Percentiles rank a stretch among this genome's conserved stretches.
Evolutionary conservation across 2,113 vertebrate genomes (phyloP).

Genomic region (Hippocampus zosterae): DNA sequence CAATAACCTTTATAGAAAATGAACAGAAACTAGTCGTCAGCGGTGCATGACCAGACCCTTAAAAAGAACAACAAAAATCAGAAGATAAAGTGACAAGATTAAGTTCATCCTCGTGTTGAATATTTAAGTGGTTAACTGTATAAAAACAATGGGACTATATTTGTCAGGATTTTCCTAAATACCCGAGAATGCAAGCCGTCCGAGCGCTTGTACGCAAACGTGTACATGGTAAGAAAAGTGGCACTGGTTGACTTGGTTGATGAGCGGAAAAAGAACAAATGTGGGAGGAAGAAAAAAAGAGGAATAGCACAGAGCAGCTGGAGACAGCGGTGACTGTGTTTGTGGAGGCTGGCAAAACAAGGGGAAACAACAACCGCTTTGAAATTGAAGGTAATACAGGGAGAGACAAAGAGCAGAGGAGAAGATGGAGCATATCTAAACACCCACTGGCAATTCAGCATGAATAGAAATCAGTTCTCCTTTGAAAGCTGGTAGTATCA

Average conservation of each 20-base stretch:
- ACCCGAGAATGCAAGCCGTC: background rate
- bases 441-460: slow-evolving; percentile 37
- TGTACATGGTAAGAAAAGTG: slow-evolving; percentile 6
- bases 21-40: background rate
- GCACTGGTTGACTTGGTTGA: slow-evolving; percentile 47
- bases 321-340: slow-evolving; percentile 27
- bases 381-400: slow-evolving; percentile 24
- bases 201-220: background rate
- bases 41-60: background rate
- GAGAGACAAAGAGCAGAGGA: slow-evolving; percentile 18
- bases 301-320: slow-evolving; percentile 4
- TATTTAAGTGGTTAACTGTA: no score
- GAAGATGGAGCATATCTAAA: slow-evolving; percentile 31
- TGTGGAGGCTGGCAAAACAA: slow-evolving; percentile 2
- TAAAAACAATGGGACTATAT: background rate
- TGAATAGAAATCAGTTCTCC: slow-evolving; percentile 38
- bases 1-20: background rate
- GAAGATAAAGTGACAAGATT: background rate
- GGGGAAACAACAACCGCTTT: slow-evolving; percentile 11
- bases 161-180: background rate
- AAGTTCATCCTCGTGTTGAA: background rate
- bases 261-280: slow-evolving; percentile 33
- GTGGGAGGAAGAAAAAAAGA: slow-evolving; percentile 25
- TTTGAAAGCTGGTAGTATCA: slow-evolving; percentile 39
- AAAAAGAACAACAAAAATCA: background rate